A percentile compares a stretch with the other conserved stretches of the same genome.
These are phyloP conservation scores for Paramormyrops kingsleyae DNA, from an alignment of 2,113 vertebrate species.

Conservation along the genomic window DNA sequence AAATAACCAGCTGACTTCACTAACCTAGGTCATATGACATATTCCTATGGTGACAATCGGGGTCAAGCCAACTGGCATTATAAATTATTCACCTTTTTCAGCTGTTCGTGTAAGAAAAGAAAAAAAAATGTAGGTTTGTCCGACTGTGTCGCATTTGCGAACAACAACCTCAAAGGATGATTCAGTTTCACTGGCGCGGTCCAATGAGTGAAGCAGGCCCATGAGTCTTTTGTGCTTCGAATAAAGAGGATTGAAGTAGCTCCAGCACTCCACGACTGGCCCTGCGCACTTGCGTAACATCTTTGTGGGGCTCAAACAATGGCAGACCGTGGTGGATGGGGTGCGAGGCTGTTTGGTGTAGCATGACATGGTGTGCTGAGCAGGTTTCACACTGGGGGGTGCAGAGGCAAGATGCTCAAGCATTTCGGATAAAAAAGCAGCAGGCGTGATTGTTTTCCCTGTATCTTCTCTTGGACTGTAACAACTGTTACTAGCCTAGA, in stretches of 20 bases:
- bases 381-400: not conserved
- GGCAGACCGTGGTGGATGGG: not conserved
- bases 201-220: not conserved
- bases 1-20: not conserved
- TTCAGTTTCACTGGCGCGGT: not conserved
- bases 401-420: not conserved
- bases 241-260: not conserved
- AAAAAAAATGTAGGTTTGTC: not conserved
- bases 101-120: not conserved
- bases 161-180: not conserved
- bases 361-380: not conserved
- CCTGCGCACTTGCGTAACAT: not conserved
- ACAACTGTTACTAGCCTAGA: not conserved
- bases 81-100: constrained; percentile 1
- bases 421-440: not conserved
- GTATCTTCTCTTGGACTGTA: not conserved
- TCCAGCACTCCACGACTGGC: not conserved
- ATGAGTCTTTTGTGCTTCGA: not conserved
- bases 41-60: not conserved
- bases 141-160: not conserved
- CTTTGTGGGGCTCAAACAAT: constrained; percentile 14
- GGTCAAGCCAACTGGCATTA: not conserved
- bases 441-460: not conserved
- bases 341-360: not conserved
- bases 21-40: constrained; percentile 1